Evolutionary conservation across 2,113 vertebrate species (phyloP), one percentile per base, ranked within the genome.

Genomic region (Dasyprocta punctata): DNA sequence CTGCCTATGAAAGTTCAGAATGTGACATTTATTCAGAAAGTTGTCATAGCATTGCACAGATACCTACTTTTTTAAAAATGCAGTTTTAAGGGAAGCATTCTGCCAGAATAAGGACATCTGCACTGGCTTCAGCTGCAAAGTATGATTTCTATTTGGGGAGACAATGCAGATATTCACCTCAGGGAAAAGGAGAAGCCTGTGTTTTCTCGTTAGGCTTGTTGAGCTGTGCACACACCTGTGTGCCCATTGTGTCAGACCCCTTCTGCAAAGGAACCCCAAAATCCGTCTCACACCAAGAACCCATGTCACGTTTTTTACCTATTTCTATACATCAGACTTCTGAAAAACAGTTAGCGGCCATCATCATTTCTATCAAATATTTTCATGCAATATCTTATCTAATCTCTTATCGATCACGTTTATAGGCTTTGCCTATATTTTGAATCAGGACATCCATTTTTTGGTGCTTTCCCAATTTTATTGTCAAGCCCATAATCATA

Each of bases 1-100:
- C 20, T 52, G 69, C 38, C 75, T 78, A 4, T 17, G 69, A 92
- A 93, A 83, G 94, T 90, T 94, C 92, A 95, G 75, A 78, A 71
- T 92, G 58, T 96, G 97, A 73, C 90, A 92, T 96, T 94, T 90
- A 89, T 97, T 96, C 77, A 17, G 86, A 91, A 92, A 94, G 88
- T 90, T 92, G 87, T 94, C 97, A 44, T 90, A 92, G 92, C 82
- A 61, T 47, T 60, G 86, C 86, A 26, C 44, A 86, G 85, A 71
- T 49, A 90, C 5, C 36, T 24, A 38, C 92, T 60, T 89, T 95
- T 24, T 88, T 6, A 78, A 94, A 93, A 97, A 67, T 49, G 63
- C 69, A 92, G 44, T 86, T 86, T 65, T 22, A 52, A 61, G n/a
- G n/a, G 90, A 63, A 88, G 78, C 28, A 19, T 89, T 91, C 71